Evolutionary conservation across 2,113 vertebrate genomes (phyloP), one percentile per base, ranked within the genome.

Genomic region (Dunckerocampus dactyliophorus): DNA sequence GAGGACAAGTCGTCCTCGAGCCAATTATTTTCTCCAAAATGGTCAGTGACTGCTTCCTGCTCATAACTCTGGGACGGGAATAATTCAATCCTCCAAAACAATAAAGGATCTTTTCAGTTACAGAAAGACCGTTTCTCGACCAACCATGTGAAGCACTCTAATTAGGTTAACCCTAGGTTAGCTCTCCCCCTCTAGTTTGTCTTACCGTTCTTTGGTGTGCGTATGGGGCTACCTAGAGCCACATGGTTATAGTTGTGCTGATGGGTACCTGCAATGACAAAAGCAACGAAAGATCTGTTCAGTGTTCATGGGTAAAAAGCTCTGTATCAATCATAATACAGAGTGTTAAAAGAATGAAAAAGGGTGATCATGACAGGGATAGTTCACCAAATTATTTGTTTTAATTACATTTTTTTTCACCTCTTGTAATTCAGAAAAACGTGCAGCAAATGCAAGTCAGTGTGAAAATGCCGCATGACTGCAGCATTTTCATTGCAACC

Each of bases 181-280:
- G 47, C 47, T 55, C 43, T 58, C 54, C 47, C 54, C 43, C 22
- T 12, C 55, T 63, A 65, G 50, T 48, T 59, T 47, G 55, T 87
- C 95, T 98, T 94, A 96, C 95, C 95, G 90, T 93, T 94, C 88
- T 94, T 94, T 88, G 94, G 95, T 80, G 94, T 96, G 89, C 94
- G 93, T 87, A 92, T 93, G 64, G 93, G 92, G 88, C 93, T 95
- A 92, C 92, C 88, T 91, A 95, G 88, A 88, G 93, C 92, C 87
- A 93, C 92, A 88, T 96, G 95, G 86, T 96, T 98, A 91, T 95
- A 96, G 90, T 90, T 95, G 91, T 91, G 93, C 71, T 94, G 95
- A 85, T 94, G 95, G 84, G 93, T 91, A 91, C 94, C 95, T 98
- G 93, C 77, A 88, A 90, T 84, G 90, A 94, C 92, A 88, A 87